Evolutionary conservation across 2,113 vertebrate species (phyloP).

Genomic region (Spilogale gracilis): DNA sequence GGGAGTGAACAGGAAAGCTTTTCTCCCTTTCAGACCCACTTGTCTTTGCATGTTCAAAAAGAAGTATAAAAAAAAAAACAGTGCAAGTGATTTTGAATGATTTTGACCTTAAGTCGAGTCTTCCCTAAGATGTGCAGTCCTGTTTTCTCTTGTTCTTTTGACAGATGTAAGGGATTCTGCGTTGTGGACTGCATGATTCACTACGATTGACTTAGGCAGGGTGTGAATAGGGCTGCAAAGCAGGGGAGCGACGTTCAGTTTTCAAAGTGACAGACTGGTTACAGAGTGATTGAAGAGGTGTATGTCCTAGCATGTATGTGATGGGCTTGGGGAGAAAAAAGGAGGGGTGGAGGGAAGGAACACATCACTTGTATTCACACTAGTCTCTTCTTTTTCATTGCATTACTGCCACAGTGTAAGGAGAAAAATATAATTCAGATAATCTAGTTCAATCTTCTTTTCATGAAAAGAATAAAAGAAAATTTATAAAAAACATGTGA

Average conservation of each 20-base stretch:
- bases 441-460: neutral
- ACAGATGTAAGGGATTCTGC: neutral
- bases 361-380: neutral
- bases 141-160: neutral
- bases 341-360: neutral
- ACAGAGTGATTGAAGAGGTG: neutral
- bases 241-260: neutral
- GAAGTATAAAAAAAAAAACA: constrained; percentile 31
- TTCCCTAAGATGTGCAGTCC: neutral
- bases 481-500: neutral
- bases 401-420: neutral
- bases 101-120: neutral
- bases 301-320: neutral
- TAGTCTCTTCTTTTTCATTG: neutral
- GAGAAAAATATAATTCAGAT: neutral
- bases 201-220: constrained; percentile 38
- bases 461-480: constrained; percentile 12
- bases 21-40: neutral
- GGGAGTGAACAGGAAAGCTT: neutral
- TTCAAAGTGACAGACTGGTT: constrained; percentile 65
- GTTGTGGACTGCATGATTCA: neutral
- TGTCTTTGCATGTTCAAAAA: constrained; percentile 14
- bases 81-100: constrained; percentile 46
- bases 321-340: neutral
- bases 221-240: constrained; percentile 35